These are phyloP conservation scores for Dicycla oo DNA, from an alignment of 2,888 invertebrate species.

Conservation along the genomic window DNA sequence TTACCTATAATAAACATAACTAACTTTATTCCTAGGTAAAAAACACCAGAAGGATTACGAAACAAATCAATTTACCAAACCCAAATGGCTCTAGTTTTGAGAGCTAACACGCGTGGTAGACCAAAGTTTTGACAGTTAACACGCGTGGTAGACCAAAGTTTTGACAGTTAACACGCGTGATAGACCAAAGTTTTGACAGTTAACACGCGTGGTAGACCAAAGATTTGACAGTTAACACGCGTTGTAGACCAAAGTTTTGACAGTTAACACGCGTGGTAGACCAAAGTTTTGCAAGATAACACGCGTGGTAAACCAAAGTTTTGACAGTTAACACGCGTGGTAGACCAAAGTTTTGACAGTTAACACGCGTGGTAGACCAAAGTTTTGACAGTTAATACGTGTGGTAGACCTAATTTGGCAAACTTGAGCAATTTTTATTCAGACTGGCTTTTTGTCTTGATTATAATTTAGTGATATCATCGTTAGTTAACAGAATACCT, in stretches of 20 bases:
- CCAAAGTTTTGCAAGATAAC: conserved; percentile 2
- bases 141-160: too few species aligned
- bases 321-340: background rate
- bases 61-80: background rate
- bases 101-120: background rate
- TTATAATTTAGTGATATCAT: background rate
- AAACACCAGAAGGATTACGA: background rate
- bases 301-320: conserved; percentile 3
- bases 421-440: background rate
- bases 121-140: too few species aligned
- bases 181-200: too few species aligned
- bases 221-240: background rate
- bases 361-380: background rate
- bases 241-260: background rate
- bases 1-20: background rate
- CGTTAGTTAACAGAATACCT: conserved; percentile 4
- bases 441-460: background rate
- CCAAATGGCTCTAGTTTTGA: background rate
- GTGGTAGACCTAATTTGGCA: conserved; percentile 4
- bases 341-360: conserved; percentile 1
- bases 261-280: background rate
- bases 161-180: too few species aligned
- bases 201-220: too few species aligned
- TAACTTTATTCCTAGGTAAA: background rate
- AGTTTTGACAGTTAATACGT: background rate